Evolutionary conservation across 2,888 invertebrate genomes (phyloP), one percentile per base, ranked within the genome.

Genomic region (Xestia rhomboidea): DNA sequence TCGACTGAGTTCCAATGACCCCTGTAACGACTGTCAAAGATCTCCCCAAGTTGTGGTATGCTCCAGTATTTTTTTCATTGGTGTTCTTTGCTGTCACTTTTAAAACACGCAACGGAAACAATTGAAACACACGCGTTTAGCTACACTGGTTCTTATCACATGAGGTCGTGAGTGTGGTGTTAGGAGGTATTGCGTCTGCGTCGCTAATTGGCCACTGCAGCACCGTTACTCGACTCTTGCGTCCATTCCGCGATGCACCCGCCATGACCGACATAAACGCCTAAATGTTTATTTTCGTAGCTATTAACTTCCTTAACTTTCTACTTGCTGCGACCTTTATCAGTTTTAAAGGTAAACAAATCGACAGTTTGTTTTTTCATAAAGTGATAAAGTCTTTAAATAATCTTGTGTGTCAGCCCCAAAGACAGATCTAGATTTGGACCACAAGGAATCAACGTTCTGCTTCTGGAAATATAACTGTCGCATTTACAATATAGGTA

Each of bases 221-320:
- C 89, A 90, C 92, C 92, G 93, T 93, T 93, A 92, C 75, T 68
- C 51, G 83, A 67, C 38, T 76, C 54, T 66, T 46, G 69, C 76
- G 77, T 60, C 76, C 38, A 73, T 70, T 54, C 68, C 72, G 54
- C 76, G 81, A 81, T 81, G 88, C 80, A 85, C 76, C 78, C 82
- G 83, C 86, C 90, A 87, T 91, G 91, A 89, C 91, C 89, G 90
- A 90, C 79, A 88, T 90, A 82, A 79, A 75, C 79, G 76, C 86
- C 86, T 72, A 83, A 89, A 88, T 90, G 88, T 89, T 91, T 90
- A 89, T 91, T 90, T 91, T 90, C 88, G 87, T 87, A 86, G 75
- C 86, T 87, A 90, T 91, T 90, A 86, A 84, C 81, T 87, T 88
- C 80, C 83, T 88, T 87, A 85, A 90, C 90, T 91, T 91, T 90